Conservation (phyloP, 2,113 vertebrate species). For the Gallinago jamesoni region DNA sequence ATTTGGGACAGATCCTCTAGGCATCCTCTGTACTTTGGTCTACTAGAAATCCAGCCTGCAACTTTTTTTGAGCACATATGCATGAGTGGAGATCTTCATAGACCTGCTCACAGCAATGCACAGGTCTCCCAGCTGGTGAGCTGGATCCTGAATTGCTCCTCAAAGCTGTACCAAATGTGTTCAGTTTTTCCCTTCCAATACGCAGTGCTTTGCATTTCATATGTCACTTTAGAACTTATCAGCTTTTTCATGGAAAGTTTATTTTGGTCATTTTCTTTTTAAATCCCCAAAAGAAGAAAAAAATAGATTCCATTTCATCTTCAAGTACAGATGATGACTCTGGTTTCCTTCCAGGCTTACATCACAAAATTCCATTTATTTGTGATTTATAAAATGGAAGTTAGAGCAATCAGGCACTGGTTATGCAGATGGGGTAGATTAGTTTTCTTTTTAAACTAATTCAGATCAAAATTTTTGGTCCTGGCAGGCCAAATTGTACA, state of each 20-base stretch:
- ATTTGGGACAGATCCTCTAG: background rate
- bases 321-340: background rate
- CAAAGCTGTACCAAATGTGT: background rate
- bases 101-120: background rate
- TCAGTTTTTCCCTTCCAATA: background rate
- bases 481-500: background rate
- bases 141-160: background rate
- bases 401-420: background rate
- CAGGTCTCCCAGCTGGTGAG: background rate
- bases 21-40: background rate
- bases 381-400: background rate
- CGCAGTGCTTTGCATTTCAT: background rate
- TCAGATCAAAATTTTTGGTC: background rate
- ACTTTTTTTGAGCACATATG: background rate
- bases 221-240: background rate
- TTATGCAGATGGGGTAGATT: background rate
- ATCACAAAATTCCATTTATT: background rate
- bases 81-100: background rate
- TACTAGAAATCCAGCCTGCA: background rate
- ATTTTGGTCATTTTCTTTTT: slow-evolving; percentile 23
- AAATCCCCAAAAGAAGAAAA: background rate
- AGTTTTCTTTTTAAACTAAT: slow-evolving; percentile 8
- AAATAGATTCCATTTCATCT: background rate
- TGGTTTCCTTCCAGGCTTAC: slow-evolving; percentile 1
- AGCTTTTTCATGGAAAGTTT: background rate